A percentile compares a stretch with the other conserved stretches of the same genome.
Evolutionary conservation across 1,140 invertebrate species (phyloP).

Genomic region (Lepeophtheirus salmonis): DNA sequence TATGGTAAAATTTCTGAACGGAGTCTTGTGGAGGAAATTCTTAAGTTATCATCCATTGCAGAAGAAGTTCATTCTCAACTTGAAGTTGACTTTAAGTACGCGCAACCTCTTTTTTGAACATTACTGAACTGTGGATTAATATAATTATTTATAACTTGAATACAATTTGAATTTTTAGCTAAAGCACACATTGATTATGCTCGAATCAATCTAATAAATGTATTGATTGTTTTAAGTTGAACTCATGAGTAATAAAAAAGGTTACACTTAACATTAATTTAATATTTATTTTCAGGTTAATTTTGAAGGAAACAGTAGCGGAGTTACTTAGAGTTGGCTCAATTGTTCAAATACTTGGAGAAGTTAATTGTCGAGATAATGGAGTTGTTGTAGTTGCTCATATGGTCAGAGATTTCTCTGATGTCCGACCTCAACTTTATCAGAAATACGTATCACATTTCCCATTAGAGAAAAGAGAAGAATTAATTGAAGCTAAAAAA

Average conservation of each 20-base stretch:
- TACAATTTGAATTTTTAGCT: too few relatives aligned
- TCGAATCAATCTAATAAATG: not conserved
- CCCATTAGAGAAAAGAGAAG: not conserved
- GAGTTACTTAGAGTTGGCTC: not conserved
- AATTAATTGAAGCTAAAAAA: not conserved
- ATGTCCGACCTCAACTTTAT: not conserved
- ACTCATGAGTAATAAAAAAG: not conserved
- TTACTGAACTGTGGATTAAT: too few relatives aligned
- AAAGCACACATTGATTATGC: too few relatives aligned
- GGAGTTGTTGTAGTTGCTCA: not conserved
- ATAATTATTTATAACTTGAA: too few relatives aligned
- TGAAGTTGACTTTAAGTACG: not conserved
- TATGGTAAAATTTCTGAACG: not conserved
- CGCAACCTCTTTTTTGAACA: too few relatives aligned
- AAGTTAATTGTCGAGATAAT: not conserved
- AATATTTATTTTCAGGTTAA: not conserved
- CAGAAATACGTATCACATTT: not conserved
- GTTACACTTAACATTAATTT: not conserved
- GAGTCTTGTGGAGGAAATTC: not conserved
- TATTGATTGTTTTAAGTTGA: too few relatives aligned
- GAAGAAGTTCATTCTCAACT: not conserved
- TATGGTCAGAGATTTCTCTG: slow-evolving; percentile 3
- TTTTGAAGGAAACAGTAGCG: not conserved
- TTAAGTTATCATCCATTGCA: not conserved
- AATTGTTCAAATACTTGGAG: slow-evolving; percentile 2